These are phyloP conservation scores for Hestina assimilis DNA, from an alignment of 1,140 invertebrate species.

Conservation along the genomic window DNA sequence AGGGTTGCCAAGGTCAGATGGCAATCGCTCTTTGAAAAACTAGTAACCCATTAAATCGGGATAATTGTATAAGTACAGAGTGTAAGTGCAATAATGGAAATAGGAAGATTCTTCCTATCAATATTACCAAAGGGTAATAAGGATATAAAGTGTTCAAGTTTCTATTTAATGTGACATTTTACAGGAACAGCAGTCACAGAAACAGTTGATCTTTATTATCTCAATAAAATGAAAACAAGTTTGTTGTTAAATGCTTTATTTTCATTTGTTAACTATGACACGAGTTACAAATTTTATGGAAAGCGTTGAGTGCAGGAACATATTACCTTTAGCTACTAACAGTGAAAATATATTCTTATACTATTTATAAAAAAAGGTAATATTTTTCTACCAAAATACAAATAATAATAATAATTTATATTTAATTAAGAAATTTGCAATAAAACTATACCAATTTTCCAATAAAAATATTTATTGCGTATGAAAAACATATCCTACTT, in stretches of 20 bases:
- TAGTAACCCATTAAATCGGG: too few species aligned
- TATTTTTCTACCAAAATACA: background rate
- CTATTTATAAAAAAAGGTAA: background rate
- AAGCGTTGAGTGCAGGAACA: background rate
- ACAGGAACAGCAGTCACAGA: too few species aligned
- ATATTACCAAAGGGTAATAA: too few species aligned
- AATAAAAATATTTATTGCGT: conserved; percentile 60
- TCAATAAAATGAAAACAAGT: background rate
- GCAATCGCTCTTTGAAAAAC: too few species aligned
- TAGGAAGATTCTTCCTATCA: too few species aligned
- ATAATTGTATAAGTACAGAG: too few species aligned
- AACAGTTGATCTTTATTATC: too few species aligned
- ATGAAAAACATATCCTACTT: conserved; percentile 74
- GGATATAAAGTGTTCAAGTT: too few species aligned
- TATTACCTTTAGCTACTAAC: conserved; percentile 3
- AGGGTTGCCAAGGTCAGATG: too few species aligned
- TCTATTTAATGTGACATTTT: too few species aligned
- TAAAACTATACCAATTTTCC: conserved; percentile 38
- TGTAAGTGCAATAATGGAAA: too few species aligned
- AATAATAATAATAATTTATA: background rate
- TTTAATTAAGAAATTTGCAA: background rate
- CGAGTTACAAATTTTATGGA: background rate
- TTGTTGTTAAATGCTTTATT: background rate
- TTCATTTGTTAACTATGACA: background rate
- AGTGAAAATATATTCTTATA: background rate